Evolutionary conservation across 1,140 invertebrate species (phyloP).

Genomic region (Schmidtea mediterranea): DNA sequence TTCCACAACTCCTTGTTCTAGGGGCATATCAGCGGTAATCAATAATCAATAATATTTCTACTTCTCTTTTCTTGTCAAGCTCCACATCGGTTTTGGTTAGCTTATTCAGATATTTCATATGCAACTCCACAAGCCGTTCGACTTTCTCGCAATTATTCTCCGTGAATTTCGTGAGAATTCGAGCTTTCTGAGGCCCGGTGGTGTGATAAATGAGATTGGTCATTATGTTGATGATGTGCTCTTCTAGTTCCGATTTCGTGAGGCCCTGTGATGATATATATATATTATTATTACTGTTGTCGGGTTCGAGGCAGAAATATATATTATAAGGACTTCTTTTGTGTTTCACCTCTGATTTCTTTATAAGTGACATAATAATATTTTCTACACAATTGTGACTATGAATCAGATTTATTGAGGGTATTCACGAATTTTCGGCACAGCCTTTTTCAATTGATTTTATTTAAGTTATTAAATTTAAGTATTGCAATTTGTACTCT

Average conservation of each 20-base stretch:
- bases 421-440: too few relatives aligned
- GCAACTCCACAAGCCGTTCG: slow-evolving; percentile 70
- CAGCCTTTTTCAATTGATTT: too few relatives aligned
- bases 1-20: slow-evolving; percentile 2
- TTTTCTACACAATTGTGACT: too few relatives aligned
- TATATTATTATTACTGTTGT: neutral
- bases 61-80: slow-evolving; percentile 31
- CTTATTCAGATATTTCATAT: slow-evolving; percentile 86
- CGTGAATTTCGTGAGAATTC: slow-evolving; percentile 73
- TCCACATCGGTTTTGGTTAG: slow-evolving; percentile 33
- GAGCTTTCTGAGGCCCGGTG: slow-evolving; percentile 8
- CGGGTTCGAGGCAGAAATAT: neutral
- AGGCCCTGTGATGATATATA: slow-evolving; percentile 38
- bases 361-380: too few relatives aligned
- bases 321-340: too few relatives aligned
- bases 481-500: too few relatives aligned
- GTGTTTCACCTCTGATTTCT: too few relatives aligned
- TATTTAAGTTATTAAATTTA: too few relatives aligned
- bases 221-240: slow-evolving; percentile 23
- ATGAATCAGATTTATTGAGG: too few relatives aligned
- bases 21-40: neutral
- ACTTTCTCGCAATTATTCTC: slow-evolving; percentile 97
- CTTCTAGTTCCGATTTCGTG: slow-evolving; percentile 64
- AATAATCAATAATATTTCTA: slow-evolving; percentile 25
- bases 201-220: neutral